phyloP scores from a whole-genome alignment of 2,797 vertebrate species.

The Lindbergichthys nudifrons region DNA sequence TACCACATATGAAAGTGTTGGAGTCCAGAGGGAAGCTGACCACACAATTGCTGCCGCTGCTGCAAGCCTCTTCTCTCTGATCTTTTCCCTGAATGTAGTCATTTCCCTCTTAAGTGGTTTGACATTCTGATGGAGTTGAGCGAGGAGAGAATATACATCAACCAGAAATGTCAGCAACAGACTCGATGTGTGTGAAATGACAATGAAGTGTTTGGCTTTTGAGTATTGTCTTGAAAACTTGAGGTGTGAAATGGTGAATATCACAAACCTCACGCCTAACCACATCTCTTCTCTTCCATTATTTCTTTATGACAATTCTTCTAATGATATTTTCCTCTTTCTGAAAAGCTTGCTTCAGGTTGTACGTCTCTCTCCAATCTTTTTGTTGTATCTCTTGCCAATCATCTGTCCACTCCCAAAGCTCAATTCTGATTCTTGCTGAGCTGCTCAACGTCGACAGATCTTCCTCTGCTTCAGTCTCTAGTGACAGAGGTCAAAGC shows the following conservation, averaged over 20 bases:
- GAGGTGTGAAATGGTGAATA: conserved; percentile 56
- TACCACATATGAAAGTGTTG: not conserved
- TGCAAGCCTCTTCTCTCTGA: conserved; percentile 6
- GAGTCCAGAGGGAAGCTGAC: conserved; percentile 6
- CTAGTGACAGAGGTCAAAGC: conserved; percentile 32
- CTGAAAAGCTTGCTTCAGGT: conserved; percentile 20
- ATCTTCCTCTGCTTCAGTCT: conserved; percentile 34
- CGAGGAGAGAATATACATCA: conserved; percentile 16
- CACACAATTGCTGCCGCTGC: conserved; percentile 8
- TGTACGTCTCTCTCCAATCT: conserved; percentile 18
- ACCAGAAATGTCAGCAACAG: conserved; percentile 44
- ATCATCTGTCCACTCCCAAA: conserved; percentile 43
- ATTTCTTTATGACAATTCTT: conserved; percentile 13
- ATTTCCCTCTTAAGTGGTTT: conserved; percentile 22
- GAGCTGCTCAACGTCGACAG: conserved; percentile 39
- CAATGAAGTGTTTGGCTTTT: conserved; percentile 26
- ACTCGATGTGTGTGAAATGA: conserved; percentile 39
- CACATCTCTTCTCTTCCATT: not conserved
- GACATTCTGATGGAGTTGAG: conserved; percentile 28
- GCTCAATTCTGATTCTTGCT: conserved; percentile 34
- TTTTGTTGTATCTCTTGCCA: conserved; percentile 35
- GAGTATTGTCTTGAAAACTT: conserved; percentile 29
- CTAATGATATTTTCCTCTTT: conserved; percentile 25
- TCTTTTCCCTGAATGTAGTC: conserved; percentile 19
- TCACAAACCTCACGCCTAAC: conserved; percentile 43